Evolutionary conservation across 2,797 vertebrate genomes (phyloP), one percentile per base, ranked within the genome.

Genomic region (Acipenser oxyrinchus): DNA sequence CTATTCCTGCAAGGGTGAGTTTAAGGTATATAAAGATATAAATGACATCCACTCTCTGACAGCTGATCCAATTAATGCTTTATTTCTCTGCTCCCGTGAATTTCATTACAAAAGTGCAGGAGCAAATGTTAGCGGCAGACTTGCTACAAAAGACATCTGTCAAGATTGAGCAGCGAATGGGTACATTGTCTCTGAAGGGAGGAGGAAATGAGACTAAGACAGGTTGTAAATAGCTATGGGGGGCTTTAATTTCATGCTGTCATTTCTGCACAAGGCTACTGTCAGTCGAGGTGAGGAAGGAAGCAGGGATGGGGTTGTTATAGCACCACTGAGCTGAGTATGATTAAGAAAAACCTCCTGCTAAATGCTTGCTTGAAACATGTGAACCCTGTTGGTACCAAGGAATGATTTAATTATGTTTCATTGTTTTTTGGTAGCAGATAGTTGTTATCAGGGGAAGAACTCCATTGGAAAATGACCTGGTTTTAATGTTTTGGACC

Each of bases 201-300:
- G 13, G 6, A 48, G 51, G 51, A 55, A 65, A 55, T 57, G 49
- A 60, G 13, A 51, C 48, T 8, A 48, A 66, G 55, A 9, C 53
- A 66, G 65, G 58, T 60, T 59, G 65, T 60, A 60, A 51, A 66
- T 18, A 50, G 51, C 65, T 66, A 58, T 58, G 37, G 48, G 65
- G 65, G 55, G 58, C 55, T 66, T 59, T 60, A 50, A 66, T 66
- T 66, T 60, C 64, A 65, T 10, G 51, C 64, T 65, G 64, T 37
- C 51, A 8, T 48, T 51, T 65, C 65, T 60, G 1, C 13, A 49
- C 63, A 15, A 15, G 9, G 11, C 8, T 18, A 8, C 15, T 66
- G 65, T 8, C 57, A 23, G n/a, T 60, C 8, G 55, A 48, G 9
- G 48, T 23, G 15, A 49, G 57, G 55, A 48, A n/a, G 10, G 11